Percentiles rank a stretch among this genome's conserved stretches.
Conservation (phyloP, 2,797 vertebrate genomes). For the Leptatherina wallacei region DNA sequence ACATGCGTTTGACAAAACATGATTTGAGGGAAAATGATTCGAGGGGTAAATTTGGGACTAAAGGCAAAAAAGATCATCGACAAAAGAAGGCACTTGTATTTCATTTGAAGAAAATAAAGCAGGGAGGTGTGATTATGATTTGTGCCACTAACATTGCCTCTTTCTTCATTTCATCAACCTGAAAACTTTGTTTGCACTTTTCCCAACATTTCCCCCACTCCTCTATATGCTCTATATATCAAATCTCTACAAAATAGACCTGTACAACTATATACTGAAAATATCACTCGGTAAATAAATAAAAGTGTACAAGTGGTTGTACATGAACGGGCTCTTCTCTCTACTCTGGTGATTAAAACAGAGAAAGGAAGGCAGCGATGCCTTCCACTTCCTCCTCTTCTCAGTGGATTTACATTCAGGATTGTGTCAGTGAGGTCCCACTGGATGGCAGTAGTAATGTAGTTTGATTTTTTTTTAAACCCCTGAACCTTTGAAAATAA, state of each 20-base stretch:
- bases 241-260: slow-evolving; percentile 84
- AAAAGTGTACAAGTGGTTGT: slow-evolving; percentile 70
- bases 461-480: slow-evolving; percentile 31
- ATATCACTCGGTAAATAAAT: slow-evolving; percentile 82
- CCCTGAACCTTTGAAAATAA: slow-evolving; percentile 43
- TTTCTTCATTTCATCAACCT: slow-evolving; percentile 57
- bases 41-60: slow-evolving; percentile 48
- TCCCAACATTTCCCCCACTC: slow-evolving; percentile 22
- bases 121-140: slow-evolving; percentile 63
- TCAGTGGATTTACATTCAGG: slow-evolving; percentile 77
- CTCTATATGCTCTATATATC: slow-evolving; percentile 71
- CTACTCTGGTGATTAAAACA: slow-evolving; percentile 55
- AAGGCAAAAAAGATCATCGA: slow-evolving; percentile 64
- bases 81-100: slow-evolving; percentile 80
- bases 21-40: slow-evolving; percentile 22
- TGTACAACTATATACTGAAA: slow-evolving; percentile 82
- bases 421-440: slow-evolving; percentile 78
- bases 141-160: slow-evolving; percentile 60
- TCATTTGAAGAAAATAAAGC: slow-evolving; percentile 64
- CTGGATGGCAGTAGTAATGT: slow-evolving; percentile 54
- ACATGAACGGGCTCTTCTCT: slow-evolving; percentile 61
- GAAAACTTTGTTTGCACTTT: slow-evolving; percentile 41
- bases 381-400: slow-evolving; percentile 50
- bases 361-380: slow-evolving; percentile 50
- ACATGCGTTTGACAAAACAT: slow-evolving; percentile 1